Conservation (phyloP, 2,113 vertebrate species). For the Mesoclemmys tuberculata region DNA sequence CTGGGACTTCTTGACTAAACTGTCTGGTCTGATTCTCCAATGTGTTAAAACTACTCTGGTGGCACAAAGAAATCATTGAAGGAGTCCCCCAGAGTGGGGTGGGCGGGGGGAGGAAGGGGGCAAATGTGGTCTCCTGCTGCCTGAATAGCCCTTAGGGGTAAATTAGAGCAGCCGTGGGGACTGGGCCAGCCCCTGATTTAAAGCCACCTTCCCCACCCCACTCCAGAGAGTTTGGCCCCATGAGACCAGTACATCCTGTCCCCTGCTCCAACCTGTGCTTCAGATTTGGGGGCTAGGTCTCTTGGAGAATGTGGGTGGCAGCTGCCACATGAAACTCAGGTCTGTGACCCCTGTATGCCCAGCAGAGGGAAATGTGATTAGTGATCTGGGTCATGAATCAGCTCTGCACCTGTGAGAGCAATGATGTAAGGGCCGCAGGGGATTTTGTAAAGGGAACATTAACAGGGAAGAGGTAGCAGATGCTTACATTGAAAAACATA, state of each 20-base stretch:
- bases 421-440: accelerated
- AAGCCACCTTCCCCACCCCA: background rate
- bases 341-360: background rate
- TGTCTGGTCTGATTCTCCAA: background rate
- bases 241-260: background rate
- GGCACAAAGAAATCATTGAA: background rate
- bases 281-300: background rate
- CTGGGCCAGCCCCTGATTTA: background rate
- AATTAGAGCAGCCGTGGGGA: background rate
- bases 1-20: background rate
- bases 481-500: background rate
- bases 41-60: background rate
- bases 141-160: background rate
- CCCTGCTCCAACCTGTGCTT: background rate
- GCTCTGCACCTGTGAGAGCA: background rate
- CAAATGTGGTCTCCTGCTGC: background rate
- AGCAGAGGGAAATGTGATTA: background rate
- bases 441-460: background rate
- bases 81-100: background rate
- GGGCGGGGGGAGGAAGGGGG: accelerated
- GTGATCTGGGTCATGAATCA: background rate
- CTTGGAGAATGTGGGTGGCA: background rate
- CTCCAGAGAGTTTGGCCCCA: background rate
- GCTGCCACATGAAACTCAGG: background rate
- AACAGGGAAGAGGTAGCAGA: background rate